Evolutionary conservation across 2,113 vertebrate genomes (phyloP).

Genomic region (Halichoerus grypus): DNA sequence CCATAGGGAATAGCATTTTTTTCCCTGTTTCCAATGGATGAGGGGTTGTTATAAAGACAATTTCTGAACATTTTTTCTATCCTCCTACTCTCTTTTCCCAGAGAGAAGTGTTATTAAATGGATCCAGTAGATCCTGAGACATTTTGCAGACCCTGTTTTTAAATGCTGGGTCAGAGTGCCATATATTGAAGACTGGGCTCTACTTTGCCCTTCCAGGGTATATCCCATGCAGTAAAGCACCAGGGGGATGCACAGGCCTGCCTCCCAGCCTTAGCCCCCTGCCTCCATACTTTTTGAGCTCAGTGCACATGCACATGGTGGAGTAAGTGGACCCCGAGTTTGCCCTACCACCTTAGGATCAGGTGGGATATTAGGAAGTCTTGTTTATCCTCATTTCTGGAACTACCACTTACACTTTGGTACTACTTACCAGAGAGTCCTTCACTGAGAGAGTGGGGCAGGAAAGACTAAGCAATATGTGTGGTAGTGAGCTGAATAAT

Average conservation of each 20-base stretch:
- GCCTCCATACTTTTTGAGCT: background rate
- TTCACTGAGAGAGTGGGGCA: background rate
- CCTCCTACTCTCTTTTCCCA: background rate
- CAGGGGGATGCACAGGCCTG: background rate
- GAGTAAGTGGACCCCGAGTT: background rate
- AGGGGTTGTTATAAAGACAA: accelerated
- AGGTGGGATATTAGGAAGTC: background rate
- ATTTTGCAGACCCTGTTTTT: background rate
- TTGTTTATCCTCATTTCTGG: background rate
- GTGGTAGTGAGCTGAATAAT: background rate
- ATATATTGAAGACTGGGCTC: background rate
- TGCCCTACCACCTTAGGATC: background rate
- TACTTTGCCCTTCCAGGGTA: background rate
- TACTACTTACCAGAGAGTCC: background rate
- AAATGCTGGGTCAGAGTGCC: background rate
- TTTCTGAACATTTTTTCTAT: background rate
- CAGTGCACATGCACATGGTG: background rate
- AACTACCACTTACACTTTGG: background rate
- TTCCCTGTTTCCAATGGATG: background rate
- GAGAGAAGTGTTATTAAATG: background rate
- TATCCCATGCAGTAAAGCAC: no score
- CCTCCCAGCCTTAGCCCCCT: background rate
- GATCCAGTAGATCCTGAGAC: background rate
- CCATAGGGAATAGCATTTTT: background rate
- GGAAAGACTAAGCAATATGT: background rate